These are phyloP conservation scores for Trileptium ribeirensis DNA, from an alignment of 2,888 invertebrate genomes.

Conservation along the genomic window DNA sequence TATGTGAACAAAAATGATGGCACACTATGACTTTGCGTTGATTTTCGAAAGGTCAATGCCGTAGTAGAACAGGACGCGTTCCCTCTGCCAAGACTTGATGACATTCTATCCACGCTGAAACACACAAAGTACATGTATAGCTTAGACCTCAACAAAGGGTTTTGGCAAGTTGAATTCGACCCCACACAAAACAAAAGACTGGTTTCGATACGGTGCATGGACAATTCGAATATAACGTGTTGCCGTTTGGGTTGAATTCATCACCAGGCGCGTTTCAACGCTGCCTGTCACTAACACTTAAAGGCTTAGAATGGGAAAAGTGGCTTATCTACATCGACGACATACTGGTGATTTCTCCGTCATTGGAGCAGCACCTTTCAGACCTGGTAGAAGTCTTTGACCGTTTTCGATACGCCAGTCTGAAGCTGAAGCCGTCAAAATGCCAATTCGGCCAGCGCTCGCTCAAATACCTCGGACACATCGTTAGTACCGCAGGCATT, in stretches of 20 bases:
- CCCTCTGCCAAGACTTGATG: constrained; percentile 18
- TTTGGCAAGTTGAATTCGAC: neutral
- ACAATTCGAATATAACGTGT: constrained; percentile 29
- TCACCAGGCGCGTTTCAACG: constrained; percentile 5
- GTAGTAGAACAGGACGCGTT: constrained; percentile 3
- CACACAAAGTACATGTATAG: neutral
- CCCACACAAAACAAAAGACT: neutral
- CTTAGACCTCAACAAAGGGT: constrained; percentile 17
- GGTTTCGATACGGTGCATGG: constrained; percentile 19
- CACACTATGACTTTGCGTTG: neutral
- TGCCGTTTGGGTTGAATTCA: constrained; percentile 13
- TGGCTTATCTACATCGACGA: constrained; percentile 32
- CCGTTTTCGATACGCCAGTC: constrained; percentile 22
- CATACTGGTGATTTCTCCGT: constrained; percentile 27
- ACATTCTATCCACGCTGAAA: neutral
- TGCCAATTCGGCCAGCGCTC: constrained; percentile 18
- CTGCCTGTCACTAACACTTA: neutral
- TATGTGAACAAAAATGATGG: neutral
- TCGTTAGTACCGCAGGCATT: constrained; percentile 19
- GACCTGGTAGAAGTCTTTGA: constrained; percentile 30
- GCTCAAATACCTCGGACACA: constrained; percentile 30
- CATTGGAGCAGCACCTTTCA: constrained; percentile 25
- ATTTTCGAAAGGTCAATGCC: constrained; percentile 15
- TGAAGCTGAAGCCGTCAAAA: constrained; percentile 34
- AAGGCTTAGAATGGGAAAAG: constrained; percentile 1